These are phyloP conservation scores for Drosophila rellima DNA, from an alignment of 2,888 invertebrate species.

Conservation along the genomic window DNA sequence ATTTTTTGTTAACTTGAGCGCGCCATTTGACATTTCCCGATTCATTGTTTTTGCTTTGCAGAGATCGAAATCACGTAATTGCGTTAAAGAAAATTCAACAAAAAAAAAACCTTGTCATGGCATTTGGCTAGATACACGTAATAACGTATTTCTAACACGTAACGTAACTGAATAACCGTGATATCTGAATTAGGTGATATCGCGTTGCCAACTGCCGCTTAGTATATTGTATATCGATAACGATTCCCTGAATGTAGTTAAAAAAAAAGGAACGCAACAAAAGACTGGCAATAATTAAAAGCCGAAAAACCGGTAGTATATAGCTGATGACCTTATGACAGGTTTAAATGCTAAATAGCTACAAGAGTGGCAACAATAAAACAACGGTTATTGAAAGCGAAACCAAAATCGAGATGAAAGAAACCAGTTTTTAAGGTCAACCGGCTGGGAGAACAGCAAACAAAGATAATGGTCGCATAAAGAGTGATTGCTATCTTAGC, in stretches of 20 bases:
- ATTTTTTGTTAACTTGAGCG: slow-evolving; percentile 13
- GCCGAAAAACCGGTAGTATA: slow-evolving; percentile 58
- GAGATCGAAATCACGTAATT: slow-evolving; percentile 54
- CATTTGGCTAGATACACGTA: slow-evolving; percentile 20
- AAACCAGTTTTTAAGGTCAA: slow-evolving; percentile 82
- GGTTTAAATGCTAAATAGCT: slow-evolving; percentile 53
- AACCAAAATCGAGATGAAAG: slow-evolving; percentile 41
- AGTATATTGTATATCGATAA: slow-evolving; percentile 37
- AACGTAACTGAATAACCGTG: slow-evolving; percentile 36
- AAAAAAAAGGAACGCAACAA: not conserved
- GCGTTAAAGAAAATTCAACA: slow-evolving; percentile 20
- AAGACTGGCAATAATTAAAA: slow-evolving; percentile 28
- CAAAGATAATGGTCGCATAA: slow-evolving; percentile 4
- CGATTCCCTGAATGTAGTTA: not conserved
- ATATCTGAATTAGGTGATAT: slow-evolving; percentile 6
- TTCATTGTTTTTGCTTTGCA: slow-evolving; percentile 16
- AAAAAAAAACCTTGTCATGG: slow-evolving; percentile 15
- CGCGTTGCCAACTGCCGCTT: slow-evolving; percentile 11
- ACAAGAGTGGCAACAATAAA: slow-evolving; percentile 33
- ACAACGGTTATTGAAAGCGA: slow-evolving; percentile 47
- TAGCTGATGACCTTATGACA: slow-evolving; percentile 69
- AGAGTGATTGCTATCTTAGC: slow-evolving; percentile 9
- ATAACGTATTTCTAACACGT: slow-evolving; percentile 40
- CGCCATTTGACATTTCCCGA: slow-evolving; percentile 63
- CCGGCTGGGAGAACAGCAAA: slow-evolving; percentile 47